Conservation (phyloP, 2,888 invertebrate genomes). For the Bedellia somnulentella region DNA sequence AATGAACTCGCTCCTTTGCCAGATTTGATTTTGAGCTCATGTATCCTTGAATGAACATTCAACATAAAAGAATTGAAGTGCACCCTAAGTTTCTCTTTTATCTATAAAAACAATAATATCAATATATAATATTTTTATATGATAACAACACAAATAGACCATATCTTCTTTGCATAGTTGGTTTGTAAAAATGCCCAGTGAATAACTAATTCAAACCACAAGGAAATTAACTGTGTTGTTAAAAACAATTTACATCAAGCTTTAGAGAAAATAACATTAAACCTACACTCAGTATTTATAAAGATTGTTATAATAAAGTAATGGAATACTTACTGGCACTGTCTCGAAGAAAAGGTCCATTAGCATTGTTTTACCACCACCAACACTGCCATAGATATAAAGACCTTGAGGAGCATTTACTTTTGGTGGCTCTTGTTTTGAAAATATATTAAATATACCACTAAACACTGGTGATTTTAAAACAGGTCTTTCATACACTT, state of each 20-base stretch:
- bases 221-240: no score
- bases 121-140: no score
- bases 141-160: no score
- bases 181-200: no score
- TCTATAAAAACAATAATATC: constrained; percentile 43
- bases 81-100: constrained; percentile 74
- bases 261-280: no score
- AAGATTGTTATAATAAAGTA: no score
- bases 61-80: constrained; percentile 99
- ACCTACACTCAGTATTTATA: no score
- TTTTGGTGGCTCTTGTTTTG: constrained; percentile 31
- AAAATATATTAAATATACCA: constrained; percentile 34
- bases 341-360: constrained; percentile 95
- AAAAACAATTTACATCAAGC: no score
- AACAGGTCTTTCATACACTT: constrained; percentile 51
- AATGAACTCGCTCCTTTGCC: constrained; percentile 49
- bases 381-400: constrained; percentile 89
- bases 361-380: constrained; percentile 97
- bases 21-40: constrained; percentile 73
- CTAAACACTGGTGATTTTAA: constrained; percentile 15
- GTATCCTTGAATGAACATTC: constrained; percentile 89
- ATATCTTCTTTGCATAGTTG: no score
- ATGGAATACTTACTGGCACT: constrained; percentile 22
- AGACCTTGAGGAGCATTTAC: constrained; percentile 72
- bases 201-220: no score